Percentiles rank a stretch among this genome's conserved stretches.
These are phyloP conservation scores for Danaus melanippus DNA, from an alignment of 1,140 invertebrate species.

Conservation along the genomic window DNA sequence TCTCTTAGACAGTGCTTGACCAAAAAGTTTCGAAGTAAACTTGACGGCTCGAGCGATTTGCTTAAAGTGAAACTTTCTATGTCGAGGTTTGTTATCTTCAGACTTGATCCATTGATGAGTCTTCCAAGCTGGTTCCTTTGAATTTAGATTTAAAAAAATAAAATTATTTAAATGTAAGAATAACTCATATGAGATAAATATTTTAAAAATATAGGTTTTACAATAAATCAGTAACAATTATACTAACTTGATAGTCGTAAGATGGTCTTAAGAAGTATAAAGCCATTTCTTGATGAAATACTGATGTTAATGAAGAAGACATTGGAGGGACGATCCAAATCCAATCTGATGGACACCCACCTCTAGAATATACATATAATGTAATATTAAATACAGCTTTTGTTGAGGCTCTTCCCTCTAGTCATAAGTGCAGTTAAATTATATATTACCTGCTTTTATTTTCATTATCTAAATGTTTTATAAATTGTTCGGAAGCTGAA, in stretches of 20 bases:
- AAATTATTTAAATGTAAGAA: no score
- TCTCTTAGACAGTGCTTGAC: conserved; percentile 90
- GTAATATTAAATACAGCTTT: no score
- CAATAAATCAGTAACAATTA: background rate
- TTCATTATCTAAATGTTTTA: conserved; percentile 96
- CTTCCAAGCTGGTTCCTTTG: conserved; percentile 88
- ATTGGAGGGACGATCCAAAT: conserved; percentile 96
- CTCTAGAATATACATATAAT: conserved; percentile 64
- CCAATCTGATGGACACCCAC: conserved; percentile 97
- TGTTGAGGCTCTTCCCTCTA: no score
- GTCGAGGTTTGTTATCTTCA: conserved; percentile 76
- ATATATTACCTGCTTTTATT: conserved; percentile 78
- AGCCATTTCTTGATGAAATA: conserved; percentile 97
- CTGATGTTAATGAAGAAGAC: conserved; percentile 88
- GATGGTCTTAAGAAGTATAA: conserved; percentile 91
- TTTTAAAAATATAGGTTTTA: no score
- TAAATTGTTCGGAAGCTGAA: conserved; percentile 94
- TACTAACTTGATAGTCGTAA: conserved; percentile 90
- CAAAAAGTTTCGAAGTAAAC: conserved; percentile 97
- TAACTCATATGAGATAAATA: no score
- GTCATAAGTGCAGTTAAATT: background rate
- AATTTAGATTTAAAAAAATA: conserved; percentile 1
- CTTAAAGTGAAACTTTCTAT: conserved; percentile 95
- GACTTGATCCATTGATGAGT: conserved; percentile 89
- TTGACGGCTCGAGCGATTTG: conserved; percentile 97